Base-by-base conservation (phyloP, 2,888 invertebrate species). In the Neoaliturus tenellus region DNA sequence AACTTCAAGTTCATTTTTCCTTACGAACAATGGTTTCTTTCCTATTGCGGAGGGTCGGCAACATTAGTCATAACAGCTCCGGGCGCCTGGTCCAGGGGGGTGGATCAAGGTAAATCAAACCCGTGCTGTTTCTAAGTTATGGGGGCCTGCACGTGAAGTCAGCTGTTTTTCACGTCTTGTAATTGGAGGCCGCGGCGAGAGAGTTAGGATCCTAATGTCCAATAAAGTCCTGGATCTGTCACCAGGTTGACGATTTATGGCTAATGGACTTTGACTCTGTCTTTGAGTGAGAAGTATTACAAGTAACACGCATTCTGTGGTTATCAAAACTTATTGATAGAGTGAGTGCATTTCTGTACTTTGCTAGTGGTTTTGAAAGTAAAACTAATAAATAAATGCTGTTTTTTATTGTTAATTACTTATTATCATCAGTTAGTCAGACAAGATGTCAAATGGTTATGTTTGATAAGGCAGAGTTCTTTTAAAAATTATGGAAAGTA, bases 91-190 rank as follows among this genome's bases (percentile, higher is more conserved):
- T 12, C 55, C 12, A 31, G 51, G 28, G n/a, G 62, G 62, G 31
- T 8, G 31, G 62, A 62, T 62, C 62, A 62, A 62, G 71, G 71
- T 71, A 71, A 71, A 71, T 71, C 71, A 71, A 71, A 71, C 39
- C 71, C 20, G 39, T 12, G 41, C 71, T 71, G 71, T 41, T 71
- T 23, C 28, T 71, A 71, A 71, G 71, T 39, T 71, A 71, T 71
- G 71, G 71, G 23, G 71, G 71, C 31, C 71, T 71, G 71, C 71
- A 71, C 39, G 39, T 71, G 71, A 71, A 71, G 41, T 39, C 71
- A 71, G 71, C 71, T 71, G 71, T 71, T 71, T 71, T 71, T 71
- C 71, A 71, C 71, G 35, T 41, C 23, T n/a, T 67, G 71, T 71
- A 71, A 71, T 71, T 67, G 67, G 67, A 33, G 67, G 67, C 67